A percentile compares a stretch with the other conserved stretches of the same genome.
phyloP scores from a whole-genome alignment of 1,140 invertebrate species.

The Streblospio benedicti region DNA sequence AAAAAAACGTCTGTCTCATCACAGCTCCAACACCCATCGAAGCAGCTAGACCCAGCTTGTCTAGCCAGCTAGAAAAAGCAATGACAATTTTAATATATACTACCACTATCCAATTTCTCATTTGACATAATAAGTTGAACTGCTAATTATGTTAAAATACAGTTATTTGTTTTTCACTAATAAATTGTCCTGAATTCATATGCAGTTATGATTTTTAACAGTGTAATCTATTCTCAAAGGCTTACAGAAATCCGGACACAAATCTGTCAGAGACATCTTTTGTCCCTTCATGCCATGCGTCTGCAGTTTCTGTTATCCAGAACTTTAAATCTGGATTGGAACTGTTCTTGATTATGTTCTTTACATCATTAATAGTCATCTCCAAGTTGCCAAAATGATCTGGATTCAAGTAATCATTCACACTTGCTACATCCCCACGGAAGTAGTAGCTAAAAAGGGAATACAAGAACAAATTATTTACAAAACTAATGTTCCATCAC shows the following conservation, averaged over 20 bases:
- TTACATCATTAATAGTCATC: not conserved
- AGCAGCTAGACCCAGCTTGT: conserved; percentile 4
- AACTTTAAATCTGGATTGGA: not conserved
- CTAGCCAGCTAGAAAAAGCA: conserved; percentile 6
- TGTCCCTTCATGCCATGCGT: not conserved
- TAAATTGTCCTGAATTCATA: not conserved
- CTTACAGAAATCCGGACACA: conserved; percentile 11
- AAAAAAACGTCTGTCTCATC: conserved; percentile 7
- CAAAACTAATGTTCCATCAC: not conserved
- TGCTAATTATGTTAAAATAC: not conserved
- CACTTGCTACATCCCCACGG: conserved; percentile 6
- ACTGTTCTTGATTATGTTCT: not conserved
- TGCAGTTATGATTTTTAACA: not conserved
- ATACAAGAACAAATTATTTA: not conserved
- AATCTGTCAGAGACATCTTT: conserved; percentile 5
- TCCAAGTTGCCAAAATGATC: conserved; percentile 5
- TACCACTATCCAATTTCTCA: not conserved
- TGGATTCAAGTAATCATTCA: conserved; percentile 4
- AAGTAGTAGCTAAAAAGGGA: conserved; percentile 9
- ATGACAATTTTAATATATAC: not conserved
- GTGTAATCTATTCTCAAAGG: not conserved
- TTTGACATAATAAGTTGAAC: not conserved
- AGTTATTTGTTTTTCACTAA: not conserved
- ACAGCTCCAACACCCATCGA: conserved; percentile 4
- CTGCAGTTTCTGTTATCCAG: conserved; percentile 1